Percentiles rank a stretch among this genome's conserved stretches.
Evolutionary conservation across 1,140 invertebrate genomes (phyloP).

Genomic region (Ectropis grisescens): DNA sequence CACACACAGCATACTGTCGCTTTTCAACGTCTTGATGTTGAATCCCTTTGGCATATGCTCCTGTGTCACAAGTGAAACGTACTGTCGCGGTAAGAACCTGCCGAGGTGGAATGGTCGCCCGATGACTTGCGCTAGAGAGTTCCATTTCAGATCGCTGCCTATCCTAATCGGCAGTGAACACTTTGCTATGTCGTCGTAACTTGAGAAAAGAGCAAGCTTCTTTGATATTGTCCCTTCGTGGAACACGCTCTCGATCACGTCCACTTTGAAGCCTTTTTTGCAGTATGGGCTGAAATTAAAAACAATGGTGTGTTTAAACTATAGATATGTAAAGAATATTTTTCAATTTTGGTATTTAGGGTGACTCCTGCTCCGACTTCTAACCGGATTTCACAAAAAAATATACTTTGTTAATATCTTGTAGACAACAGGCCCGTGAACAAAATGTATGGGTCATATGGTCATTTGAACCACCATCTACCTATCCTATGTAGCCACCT

Average conservation of each 20-base stretch:
- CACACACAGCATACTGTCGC: conserved; percentile 33
- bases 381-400: too few species aligned
- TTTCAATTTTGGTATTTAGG: too few species aligned
- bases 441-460: too few species aligned
- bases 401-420: too few species aligned
- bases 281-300: conserved; percentile 33
- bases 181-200: conserved; percentile 25
- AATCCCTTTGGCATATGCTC: not conserved
- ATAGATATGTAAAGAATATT: too few species aligned
- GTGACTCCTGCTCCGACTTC: too few species aligned
- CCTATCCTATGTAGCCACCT: too few species aligned
- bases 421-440: too few species aligned
- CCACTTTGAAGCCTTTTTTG: conserved; percentile 42
- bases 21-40: conserved; percentile 6
- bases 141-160: conserved; percentile 12
- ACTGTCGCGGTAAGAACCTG: conserved; percentile 32
- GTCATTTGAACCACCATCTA: too few species aligned
- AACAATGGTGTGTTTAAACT: too few species aligned
- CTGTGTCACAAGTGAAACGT: conserved; percentile 13
- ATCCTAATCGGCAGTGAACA: conserved; percentile 28
- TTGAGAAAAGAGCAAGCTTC: conserved; percentile 35
- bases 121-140: conserved; percentile 23
- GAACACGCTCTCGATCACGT: conserved; percentile 24
- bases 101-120: conserved; percentile 30
- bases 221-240: conserved; percentile 31